Conservation (phyloP, 2,797 vertebrate genomes). For the Poecilia picta region DNA sequence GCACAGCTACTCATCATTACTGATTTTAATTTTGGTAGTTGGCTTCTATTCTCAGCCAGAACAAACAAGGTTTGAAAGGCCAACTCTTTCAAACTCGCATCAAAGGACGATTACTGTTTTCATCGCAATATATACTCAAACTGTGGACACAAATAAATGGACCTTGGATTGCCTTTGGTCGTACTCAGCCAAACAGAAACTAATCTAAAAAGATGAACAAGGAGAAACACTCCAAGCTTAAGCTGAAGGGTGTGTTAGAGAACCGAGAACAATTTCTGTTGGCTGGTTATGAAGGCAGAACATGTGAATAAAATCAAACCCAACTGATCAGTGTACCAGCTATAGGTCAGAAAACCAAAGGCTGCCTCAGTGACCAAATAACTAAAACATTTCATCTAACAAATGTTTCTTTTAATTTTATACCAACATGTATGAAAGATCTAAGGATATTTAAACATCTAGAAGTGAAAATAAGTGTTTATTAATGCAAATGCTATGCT, state of each 20-base stretch:
- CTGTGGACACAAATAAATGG: not conserved
- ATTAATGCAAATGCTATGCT: not conserved
- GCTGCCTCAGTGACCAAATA: not conserved
- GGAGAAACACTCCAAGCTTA: not conserved
- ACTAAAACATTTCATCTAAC: not conserved
- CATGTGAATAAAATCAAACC: not conserved
- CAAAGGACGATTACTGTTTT: not conserved
- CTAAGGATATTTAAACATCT: not conserved
- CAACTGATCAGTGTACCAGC: not conserved
- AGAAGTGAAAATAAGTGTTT: not conserved
- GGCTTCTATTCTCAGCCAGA: not conserved
- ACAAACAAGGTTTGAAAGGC: not conserved
- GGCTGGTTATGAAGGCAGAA: not conserved
- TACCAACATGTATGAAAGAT: not conserved
- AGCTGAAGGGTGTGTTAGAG: not conserved
- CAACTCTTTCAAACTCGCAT: not conserved
- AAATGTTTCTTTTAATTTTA: not conserved
- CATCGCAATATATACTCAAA: not conserved
- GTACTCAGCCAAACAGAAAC: not conserved
- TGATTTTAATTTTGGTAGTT: not conserved
- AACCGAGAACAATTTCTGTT: not conserved
- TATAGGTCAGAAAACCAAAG: not conserved
- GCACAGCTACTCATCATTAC: constrained; percentile 18
- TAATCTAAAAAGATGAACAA: not conserved
- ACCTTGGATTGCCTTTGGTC: not conserved